These are phyloP conservation scores for Haplotaxodon microlepis DNA, from an alignment of 2,113 vertebrate species.

Conservation along the genomic window DNA sequence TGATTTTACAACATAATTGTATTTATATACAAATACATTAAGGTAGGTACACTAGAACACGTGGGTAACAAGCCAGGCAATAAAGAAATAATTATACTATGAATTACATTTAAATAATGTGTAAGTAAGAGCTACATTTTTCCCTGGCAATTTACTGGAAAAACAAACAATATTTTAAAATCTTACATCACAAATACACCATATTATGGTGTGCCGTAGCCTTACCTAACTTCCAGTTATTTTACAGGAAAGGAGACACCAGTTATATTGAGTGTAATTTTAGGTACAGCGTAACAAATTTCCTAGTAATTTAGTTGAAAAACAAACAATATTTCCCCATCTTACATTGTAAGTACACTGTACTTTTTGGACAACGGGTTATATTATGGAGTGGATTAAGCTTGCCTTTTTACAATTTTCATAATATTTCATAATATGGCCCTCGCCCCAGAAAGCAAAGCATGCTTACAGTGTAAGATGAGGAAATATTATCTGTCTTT, in stretches of 20 bases:
- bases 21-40: not conserved
- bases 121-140: not conserved
- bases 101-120: not conserved
- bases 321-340: not conserved
- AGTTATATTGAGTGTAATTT: not conserved
- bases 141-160: not conserved
- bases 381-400: not conserved
- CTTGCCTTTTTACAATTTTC: not conserved
- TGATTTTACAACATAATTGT: not conserved
- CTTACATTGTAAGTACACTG: not conserved
- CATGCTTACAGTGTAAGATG: not conserved
- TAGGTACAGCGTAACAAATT: accelerated
- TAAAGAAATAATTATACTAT: not conserved
- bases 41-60: not conserved
- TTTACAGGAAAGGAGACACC: not conserved
- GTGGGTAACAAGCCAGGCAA: not conserved
- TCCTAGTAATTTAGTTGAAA: not conserved
- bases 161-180: not conserved
- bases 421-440: not conserved
- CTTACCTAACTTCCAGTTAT: not conserved
- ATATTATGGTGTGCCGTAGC: not conserved
- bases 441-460: not conserved
- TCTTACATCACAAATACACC: not conserved
- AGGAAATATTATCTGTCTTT: not conserved
- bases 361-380: not conserved